Evolutionary conservation across 2,888 invertebrate genomes (phyloP).

Genomic region (Minunthozetes semirufus): DNA sequence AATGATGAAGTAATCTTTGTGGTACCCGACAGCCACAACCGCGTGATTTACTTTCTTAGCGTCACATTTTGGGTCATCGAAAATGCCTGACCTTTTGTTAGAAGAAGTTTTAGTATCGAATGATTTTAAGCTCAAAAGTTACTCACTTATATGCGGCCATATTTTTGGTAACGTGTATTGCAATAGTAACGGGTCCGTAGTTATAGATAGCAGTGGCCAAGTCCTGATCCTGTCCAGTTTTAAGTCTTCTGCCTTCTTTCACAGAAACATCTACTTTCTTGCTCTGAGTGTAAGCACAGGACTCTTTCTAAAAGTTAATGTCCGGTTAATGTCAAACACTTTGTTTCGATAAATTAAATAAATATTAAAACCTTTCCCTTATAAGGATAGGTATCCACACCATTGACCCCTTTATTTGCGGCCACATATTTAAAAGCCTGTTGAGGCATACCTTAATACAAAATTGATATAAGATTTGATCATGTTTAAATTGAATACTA

Average conservation of each 20-base stretch:
- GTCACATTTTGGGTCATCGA: constrained; percentile 67
- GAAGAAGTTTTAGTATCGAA: background rate
- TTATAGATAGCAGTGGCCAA: constrained; percentile 10
- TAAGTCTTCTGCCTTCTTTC: background rate
- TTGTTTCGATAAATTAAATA: background rate
- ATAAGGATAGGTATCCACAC: background rate
- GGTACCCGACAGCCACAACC: constrained; percentile 74
- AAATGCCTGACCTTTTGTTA: constrained; percentile 54
- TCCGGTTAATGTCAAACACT: no score
- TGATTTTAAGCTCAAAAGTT: background rate
- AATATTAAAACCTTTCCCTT: background rate
- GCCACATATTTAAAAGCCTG: background rate
- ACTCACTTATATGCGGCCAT: constrained; percentile 8
- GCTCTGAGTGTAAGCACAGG: no score
- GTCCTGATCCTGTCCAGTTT: background rate
- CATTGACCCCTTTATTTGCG: background rate
- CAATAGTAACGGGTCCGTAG: constrained; percentile 9
- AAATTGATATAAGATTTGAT: background rate
- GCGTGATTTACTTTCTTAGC: constrained; percentile 72
- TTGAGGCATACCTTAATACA: constrained; percentile 5
- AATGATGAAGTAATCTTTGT: constrained; percentile 72
- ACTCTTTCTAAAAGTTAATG: no score
- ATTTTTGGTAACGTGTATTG: constrained; percentile 3
- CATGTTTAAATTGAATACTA: background rate
- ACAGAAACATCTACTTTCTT: background rate